Evolutionary conservation across 2,797 vertebrate species (phyloP).

Genomic region (Spinus pinus): DNA sequence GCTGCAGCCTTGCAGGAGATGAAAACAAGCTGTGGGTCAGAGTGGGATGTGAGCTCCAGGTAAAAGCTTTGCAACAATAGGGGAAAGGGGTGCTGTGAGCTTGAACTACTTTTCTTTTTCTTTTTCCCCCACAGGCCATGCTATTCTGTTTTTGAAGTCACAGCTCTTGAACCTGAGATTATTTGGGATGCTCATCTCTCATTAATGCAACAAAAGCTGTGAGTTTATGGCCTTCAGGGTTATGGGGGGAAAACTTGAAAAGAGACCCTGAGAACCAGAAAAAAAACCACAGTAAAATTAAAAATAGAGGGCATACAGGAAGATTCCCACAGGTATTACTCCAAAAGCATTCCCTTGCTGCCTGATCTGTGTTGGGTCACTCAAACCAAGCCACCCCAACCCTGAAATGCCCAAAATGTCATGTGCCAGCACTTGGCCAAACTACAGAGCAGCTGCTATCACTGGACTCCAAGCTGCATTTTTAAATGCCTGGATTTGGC

Average conservation of each 20-base stretch:
- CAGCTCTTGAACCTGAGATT: not conserved
- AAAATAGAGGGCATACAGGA: not conserved
- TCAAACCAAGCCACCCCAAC: not conserved
- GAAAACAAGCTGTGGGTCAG: not conserved
- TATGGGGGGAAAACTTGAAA: not conserved
- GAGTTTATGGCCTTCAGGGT: not conserved
- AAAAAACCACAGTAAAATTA: not conserved
- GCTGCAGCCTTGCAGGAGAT: not conserved
- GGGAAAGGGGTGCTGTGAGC: not conserved
- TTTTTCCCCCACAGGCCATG: fast-evolving
- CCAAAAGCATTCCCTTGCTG: not conserved
- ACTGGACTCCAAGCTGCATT: not conserved
- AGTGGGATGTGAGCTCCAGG: not conserved
- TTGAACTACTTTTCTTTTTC: not conserved
- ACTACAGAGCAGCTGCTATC: not conserved
- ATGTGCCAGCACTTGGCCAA: not conserved
- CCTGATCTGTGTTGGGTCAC: not conserved
- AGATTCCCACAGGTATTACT: not conserved
- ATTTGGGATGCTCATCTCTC: not conserved
- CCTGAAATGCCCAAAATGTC: not conserved
- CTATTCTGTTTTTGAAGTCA: not conserved
- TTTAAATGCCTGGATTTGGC: not conserved
- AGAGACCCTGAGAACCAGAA: not conserved
- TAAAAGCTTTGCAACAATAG: not conserved
- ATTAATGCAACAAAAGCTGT: not conserved